A percentile compares a stretch with the other conserved stretches of the same genome.
Conservation (phyloP, 1,140 invertebrate species). For the Sinonovacula constricta region DNA sequence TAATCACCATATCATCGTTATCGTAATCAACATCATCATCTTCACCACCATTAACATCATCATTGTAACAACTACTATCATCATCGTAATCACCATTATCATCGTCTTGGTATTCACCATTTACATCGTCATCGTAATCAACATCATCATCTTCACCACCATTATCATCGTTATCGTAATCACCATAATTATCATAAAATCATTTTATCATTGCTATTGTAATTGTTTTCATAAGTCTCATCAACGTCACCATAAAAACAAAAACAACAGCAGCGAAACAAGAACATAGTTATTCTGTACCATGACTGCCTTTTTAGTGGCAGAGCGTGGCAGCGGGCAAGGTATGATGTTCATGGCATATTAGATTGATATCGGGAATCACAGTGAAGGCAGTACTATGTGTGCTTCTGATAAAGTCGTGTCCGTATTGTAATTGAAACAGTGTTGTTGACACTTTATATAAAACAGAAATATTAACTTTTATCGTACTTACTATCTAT, state of each 20-base stretch:
- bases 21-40: constrained; percentile 11
- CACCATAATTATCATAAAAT: constrained; percentile 13
- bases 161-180: not conserved
- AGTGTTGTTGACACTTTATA: not conserved
- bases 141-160: constrained; percentile 11
- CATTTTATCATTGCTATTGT: not conserved
- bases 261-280: no score
- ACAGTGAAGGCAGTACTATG: no score
- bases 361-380: no score
- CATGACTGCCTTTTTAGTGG: no score
- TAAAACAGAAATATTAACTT: not conserved
- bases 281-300: no score
- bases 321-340: no score
- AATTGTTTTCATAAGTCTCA: no score
- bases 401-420: no score
- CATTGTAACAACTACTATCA: constrained; percentile 3
- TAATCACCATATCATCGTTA: not conserved
- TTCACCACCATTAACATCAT: constrained; percentile 17
- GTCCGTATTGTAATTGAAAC: not conserved
- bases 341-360: no score
- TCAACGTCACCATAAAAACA: no score
- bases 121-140: constrained; percentile 2
- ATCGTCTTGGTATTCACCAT: constrained; percentile 18
- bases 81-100: constrained; percentile 24
- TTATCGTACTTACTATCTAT: constrained; percentile 9